These are phyloP conservation scores for Apocrypta bakeri DNA, from an alignment of 1,140 invertebrate species.

Conservation along the genomic window DNA sequence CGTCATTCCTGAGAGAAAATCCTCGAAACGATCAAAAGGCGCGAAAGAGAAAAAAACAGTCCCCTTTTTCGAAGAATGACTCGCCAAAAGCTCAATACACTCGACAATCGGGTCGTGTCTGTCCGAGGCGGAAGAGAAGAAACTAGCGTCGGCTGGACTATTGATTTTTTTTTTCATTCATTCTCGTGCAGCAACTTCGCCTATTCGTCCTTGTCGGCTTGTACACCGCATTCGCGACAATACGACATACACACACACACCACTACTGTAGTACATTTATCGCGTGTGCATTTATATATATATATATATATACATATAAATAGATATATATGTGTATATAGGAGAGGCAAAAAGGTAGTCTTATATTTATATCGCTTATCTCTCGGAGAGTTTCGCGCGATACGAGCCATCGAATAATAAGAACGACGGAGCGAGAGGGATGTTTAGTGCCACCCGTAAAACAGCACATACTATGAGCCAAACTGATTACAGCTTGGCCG, in stretches of 20 bases:
- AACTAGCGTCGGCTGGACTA: conserved; percentile 11
- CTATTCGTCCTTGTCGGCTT: conserved; percentile 30
- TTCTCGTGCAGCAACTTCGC: not conserved
- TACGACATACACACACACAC: not conserved
- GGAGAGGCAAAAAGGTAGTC: not conserved
- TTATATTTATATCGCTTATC: conserved; percentile 19
- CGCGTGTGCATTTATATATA: not conserved
- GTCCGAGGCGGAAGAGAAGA: not conserved
- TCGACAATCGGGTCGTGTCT: no score
- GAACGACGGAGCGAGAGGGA: not conserved
- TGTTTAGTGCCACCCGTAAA: conserved; percentile 19
- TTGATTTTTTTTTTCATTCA: conserved; percentile 21
- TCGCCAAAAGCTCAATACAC: no score
- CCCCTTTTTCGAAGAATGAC: no score
- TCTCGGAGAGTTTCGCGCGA: not conserved
- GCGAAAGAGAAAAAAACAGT: not conserved
- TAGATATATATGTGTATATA: not conserved
- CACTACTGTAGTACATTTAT: not conserved
- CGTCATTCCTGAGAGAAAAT: not conserved
- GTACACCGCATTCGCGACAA: no score
- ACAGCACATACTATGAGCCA: not conserved
- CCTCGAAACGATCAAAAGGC: not conserved
- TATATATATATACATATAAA: not conserved
- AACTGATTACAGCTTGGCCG: conserved; percentile 10
- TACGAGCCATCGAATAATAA: not conserved